These are phyloP conservation scores for Sus scrofa DNA, from an alignment of 2,113 vertebrate species.

Conservation along the genomic window DNA sequence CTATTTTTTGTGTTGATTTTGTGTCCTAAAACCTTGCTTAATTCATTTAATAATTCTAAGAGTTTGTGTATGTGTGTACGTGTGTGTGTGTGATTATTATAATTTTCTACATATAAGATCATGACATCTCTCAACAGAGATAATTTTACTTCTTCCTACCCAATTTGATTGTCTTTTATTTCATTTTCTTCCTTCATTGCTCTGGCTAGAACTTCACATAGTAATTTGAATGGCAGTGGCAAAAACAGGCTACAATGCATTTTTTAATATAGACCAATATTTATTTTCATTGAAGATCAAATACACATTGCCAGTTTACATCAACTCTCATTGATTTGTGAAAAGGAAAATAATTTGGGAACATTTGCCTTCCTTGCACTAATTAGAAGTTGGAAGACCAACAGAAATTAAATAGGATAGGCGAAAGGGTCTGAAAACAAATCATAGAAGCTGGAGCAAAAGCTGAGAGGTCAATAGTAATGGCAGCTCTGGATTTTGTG, in stretches of 20 bases:
- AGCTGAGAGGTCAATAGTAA: conserved; percentile 9
- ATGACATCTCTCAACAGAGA: not conserved
- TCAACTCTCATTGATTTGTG: not conserved
- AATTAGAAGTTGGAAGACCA: not conserved
- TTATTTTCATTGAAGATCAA: not conserved
- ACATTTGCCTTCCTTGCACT: not conserved
- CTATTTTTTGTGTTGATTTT: not conserved
- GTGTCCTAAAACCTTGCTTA: not conserved
- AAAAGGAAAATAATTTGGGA: conserved; percentile 47
- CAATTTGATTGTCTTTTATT: not conserved
- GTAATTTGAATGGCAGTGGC: not conserved
- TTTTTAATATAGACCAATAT: not conserved
- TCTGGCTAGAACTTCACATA: not conserved
- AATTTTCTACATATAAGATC: not conserved
- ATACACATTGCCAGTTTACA: not conserved
- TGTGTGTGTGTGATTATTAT: not conserved
- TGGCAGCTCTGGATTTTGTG: not conserved
- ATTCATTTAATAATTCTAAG: conserved; percentile 3
- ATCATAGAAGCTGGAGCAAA: not conserved
- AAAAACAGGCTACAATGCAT: not conserved
- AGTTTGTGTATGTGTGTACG: not conserved
- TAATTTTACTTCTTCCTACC: not conserved
- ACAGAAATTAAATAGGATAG: conserved; percentile 10
- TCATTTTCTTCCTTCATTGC: not conserved
- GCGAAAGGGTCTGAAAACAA: not conserved